These are phyloP conservation scores for Esox niger DNA, from an alignment of 2,113 vertebrate species.

Conservation along the genomic window DNA sequence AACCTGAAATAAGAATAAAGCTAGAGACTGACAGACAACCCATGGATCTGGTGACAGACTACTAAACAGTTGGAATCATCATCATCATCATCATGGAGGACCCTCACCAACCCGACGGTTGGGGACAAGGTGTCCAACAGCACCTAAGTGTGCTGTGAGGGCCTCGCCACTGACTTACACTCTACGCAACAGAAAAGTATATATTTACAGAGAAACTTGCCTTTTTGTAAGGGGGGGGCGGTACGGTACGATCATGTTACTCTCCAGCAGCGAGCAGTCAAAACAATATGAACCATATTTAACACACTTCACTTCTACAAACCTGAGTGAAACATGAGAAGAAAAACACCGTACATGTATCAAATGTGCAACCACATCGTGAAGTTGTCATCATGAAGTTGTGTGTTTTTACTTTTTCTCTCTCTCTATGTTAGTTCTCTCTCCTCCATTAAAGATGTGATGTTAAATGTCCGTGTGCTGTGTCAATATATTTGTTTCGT, in stretches of 20 bases:
- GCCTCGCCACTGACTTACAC: conserved; percentile 65
- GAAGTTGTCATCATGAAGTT: conserved; percentile 64
- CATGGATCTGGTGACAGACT: conserved; percentile 77
- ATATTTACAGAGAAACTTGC: conserved; percentile 94
- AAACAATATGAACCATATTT: conserved; percentile 97
- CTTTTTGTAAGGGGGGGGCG: conserved; percentile 81
- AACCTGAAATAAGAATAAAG: conserved; percentile 85
- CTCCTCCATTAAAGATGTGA: conserved; percentile 72
- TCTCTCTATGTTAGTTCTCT: not conserved
- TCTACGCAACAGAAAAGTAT: conserved; percentile 32
- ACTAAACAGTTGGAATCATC: conserved; percentile 62
- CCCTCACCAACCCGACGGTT: conserved; percentile 98
- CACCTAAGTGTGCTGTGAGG: conserved; percentile 92
- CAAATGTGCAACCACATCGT: conserved; percentile 82
- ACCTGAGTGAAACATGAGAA: conserved; percentile 95
- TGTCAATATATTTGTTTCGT: conserved; percentile 62
- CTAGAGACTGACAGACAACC: conserved; percentile 84
- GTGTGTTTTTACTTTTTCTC: conserved; percentile 70
- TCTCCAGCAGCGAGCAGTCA: conserved; percentile 93
- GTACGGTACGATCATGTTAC: conserved; percentile 94
- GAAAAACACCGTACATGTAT: conserved; percentile 93
- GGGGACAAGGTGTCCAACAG: conserved; percentile 99
- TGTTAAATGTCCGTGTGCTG: conserved; percentile 87
- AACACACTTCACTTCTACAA: conserved; percentile 99
- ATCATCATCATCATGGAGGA: conserved; percentile 73